A percentile compares a stretch with the other conserved stretches of the same genome.
These are phyloP conservation scores for Sapayoa aenigma DNA, from an alignment of 2,113 vertebrate genomes.

Conservation along the genomic window DNA sequence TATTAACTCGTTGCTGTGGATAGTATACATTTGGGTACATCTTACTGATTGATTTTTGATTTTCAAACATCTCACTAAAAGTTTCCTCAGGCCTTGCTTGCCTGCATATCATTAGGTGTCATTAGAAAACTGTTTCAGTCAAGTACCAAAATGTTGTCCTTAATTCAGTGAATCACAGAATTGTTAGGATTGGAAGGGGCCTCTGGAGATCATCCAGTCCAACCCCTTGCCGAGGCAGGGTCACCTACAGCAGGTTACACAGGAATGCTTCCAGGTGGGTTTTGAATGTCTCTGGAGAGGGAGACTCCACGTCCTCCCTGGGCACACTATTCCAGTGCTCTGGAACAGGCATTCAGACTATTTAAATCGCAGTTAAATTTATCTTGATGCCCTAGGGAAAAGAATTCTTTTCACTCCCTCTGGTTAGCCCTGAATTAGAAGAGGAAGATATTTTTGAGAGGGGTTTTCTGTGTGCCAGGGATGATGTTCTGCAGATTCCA, in stretches of 20 bases:
- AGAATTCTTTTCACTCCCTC: not conserved
- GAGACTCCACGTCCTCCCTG: not conserved
- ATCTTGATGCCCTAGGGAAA: not conserved
- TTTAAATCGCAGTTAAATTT: not conserved
- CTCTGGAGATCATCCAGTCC: not conserved
- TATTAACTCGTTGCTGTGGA: not conserved
- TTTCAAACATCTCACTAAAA: not conserved
- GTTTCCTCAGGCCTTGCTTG: not conserved
- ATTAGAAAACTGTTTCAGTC: not conserved
- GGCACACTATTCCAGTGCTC: not conserved
- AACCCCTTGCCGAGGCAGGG: not conserved
- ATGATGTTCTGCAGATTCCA: not conserved
- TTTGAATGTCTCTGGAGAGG: not conserved
- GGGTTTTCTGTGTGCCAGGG: fast-evolving
- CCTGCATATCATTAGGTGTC: not conserved
- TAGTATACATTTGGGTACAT: not conserved
- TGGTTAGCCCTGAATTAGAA: not conserved
- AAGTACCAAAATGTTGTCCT: not conserved
- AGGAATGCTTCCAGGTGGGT: not conserved
- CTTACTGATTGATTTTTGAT: not conserved
- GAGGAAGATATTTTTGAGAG: fast-evolving
- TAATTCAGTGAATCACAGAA: not conserved
- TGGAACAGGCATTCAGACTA: not conserved
- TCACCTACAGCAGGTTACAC: not conserved
- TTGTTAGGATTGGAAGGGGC: not conserved